Base-by-base conservation (phyloP, 2,888 invertebrate species). In the Coremacera marginata region DNA sequence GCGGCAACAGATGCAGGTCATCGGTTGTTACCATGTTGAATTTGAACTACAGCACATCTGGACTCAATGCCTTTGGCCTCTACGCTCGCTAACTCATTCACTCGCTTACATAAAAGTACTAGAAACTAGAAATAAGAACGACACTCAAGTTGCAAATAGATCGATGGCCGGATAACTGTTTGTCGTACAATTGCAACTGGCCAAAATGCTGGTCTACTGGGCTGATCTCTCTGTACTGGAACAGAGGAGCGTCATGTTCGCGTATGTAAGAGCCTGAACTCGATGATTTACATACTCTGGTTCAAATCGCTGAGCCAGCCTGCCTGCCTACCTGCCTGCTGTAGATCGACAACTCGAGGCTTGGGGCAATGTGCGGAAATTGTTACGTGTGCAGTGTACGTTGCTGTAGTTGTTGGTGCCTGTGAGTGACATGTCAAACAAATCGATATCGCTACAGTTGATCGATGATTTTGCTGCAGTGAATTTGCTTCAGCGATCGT, bases 361-460 rank as follows among this genome's bases (percentile, higher is more conserved):
- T 11, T 25, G 25, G 44, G 25, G 25, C 74, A 25, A 25, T 37
- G 62, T 34, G 62, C 27, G 72, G 72, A 72, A 57, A 72, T 62
- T 34, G 60, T 51, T 55, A 60, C 57, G 57, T 22, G 57, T 22
- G 22, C 71, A 16, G 62, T 76, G 27, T 5, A 34, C 60, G 75
- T 37, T 55, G 74, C 22, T 76, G 73, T 70, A 34, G 70, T 57
- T 55, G 76, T 68, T 65, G 75, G 60, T 81, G 79, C 4, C 70
- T 77, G 81, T 78, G 75, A 75, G 80, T 77, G 63, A 75, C 80
- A 75, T 74, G 74, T 65, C 67, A 74, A 68, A 67, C 67, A 65
- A 79, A 76, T 74, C 73, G 81, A 81, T 80, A 78, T 80, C 62
- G 75, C 76, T 76, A 60, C 25, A 75, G 81, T 52, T 55, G 70